These are phyloP conservation scores for Pocillopora meandrina DNA, from an alignment of 92 coral and sea anemone species.

Conservation along the genomic window DNA sequence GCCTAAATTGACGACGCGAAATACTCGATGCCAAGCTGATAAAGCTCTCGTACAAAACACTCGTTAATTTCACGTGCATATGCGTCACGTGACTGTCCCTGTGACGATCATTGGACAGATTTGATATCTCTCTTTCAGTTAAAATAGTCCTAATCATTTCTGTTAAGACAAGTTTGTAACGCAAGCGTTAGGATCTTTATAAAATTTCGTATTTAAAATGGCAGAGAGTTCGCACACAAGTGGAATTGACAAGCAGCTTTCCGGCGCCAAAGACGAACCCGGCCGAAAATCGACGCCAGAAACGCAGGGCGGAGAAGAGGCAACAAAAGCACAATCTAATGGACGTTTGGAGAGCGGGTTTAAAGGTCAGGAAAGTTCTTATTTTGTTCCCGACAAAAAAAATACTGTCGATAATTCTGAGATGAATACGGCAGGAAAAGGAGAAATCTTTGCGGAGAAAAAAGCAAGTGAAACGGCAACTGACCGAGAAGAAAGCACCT, in stretches of 20 bases:
- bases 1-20: not conserved
- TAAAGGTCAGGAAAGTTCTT: slow-evolving; percentile 18
- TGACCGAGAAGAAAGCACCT: not conserved
- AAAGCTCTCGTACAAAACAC: not conserved
- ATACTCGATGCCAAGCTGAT: not conserved
- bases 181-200: not conserved
- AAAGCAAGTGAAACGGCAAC: not conserved
- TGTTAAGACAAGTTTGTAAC: slow-evolving; percentile 4
- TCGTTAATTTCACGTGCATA: slow-evolving; percentile 21
- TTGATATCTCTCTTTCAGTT: slow-evolving; percentile 12
- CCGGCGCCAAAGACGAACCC: slow-evolving; percentile 30
- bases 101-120: slow-evolving; percentile 16
- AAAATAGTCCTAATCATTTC: slow-evolving; percentile 21
- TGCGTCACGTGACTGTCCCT: slow-evolving; percentile 20
- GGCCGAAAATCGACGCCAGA: slow-evolving; percentile 36
- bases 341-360: not conserved
- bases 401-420: not conserved
- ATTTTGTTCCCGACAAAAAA: slow-evolving; percentile 2
- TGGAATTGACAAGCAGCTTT: slow-evolving; percentile 19
- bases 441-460: not conserved
- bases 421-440: not conserved
- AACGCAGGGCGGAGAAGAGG: slow-evolving; percentile 41
- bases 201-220: slow-evolving; percentile 11
- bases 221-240: slow-evolving; percentile 28
- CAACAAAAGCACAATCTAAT: slow-evolving; percentile 4